Evolutionary conservation across 2,113 vertebrate genomes (phyloP).

Genomic region (Uropsilus gracilis): DNA sequence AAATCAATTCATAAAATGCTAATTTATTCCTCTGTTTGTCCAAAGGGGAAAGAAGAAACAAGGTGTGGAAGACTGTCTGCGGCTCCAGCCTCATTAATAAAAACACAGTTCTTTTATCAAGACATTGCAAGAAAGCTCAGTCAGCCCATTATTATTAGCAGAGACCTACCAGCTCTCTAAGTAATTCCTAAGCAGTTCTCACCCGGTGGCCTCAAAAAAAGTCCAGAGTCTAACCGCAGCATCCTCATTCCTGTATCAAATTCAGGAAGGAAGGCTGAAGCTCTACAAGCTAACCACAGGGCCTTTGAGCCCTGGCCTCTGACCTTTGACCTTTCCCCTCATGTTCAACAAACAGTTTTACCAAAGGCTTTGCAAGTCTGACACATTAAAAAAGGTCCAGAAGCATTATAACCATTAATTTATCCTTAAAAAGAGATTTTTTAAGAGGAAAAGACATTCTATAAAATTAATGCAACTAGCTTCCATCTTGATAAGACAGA

Average conservation of each 20-base stretch:
- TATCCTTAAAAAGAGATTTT: neutral
- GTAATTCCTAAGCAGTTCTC: neutral
- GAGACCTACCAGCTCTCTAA: neutral
- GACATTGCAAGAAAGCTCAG: neutral
- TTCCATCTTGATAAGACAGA: neutral
- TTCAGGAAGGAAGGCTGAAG: neutral
- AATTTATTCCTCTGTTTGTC: neutral
- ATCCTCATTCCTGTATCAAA: neutral
- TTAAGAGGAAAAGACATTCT: neutral
- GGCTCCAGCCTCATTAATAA: neutral
- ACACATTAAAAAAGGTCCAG: neutral
- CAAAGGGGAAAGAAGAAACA: neutral
- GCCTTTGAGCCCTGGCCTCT: neutral
- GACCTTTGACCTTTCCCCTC: neutral
- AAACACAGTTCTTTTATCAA: neutral
- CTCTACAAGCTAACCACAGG: neutral
- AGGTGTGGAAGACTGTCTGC: neutral
- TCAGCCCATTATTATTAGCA: neutral
- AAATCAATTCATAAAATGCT: neutral
- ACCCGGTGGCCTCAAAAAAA: neutral
- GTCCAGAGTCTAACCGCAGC: neutral
- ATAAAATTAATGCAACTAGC: neutral
- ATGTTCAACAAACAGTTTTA: neutral
- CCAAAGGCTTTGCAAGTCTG: neutral
- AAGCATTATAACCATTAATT: neutral